Evolutionary conservation across 1,140 invertebrate genomes (phyloP).

Genomic region (Melipona quadrifasciata): DNA sequence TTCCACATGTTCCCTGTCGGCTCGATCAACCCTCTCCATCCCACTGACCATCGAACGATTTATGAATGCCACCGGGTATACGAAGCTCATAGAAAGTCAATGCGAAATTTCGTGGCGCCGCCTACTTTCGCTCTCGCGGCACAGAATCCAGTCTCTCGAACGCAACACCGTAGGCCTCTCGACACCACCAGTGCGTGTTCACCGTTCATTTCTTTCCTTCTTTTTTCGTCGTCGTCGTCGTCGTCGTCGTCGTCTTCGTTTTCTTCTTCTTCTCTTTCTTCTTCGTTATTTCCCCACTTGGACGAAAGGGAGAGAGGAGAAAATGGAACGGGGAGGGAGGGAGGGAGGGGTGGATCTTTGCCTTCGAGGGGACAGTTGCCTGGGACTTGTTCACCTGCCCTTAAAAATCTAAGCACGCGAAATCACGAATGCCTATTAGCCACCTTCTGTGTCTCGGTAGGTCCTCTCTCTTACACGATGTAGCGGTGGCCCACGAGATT

Average conservation of each 20-base stretch:
- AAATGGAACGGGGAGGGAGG: constrained; percentile 20
- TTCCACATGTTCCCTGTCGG: constrained; percentile 1
- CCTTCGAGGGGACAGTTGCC: constrained; percentile 72
- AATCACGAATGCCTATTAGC: constrained; percentile 73
- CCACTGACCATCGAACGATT: constrained; percentile 33
- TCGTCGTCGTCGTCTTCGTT: too few species aligned
- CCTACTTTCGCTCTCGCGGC: constrained; percentile 54
- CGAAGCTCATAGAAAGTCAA: constrained; percentile 54
- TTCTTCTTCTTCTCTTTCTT: too few species aligned
- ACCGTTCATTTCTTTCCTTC: background rate
- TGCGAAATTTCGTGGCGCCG: constrained; percentile 64
- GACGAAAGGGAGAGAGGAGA: background rate
- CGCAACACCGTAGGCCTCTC: constrained; percentile 40
- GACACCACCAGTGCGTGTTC: constrained; percentile 26
- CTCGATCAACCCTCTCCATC: constrained; percentile 27
- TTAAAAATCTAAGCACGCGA: constrained; percentile 73
- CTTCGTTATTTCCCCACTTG: too few species aligned
- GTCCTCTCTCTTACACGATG: constrained; percentile 1
- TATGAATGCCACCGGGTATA: constrained; percentile 61
- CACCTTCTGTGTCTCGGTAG: constrained; percentile 49
- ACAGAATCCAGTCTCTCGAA: constrained; percentile 17
- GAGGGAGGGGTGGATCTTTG: constrained; percentile 50
- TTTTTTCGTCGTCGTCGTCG: background rate
- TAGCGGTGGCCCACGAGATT: constrained; percentile 26
- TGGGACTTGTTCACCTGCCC: constrained; percentile 67